Percentiles rank a stretch among this genome's conserved stretches.
These are phyloP conservation scores for Phalera bucephala DNA, from an alignment of 2,888 invertebrate genomes.

Conservation along the genomic window DNA sequence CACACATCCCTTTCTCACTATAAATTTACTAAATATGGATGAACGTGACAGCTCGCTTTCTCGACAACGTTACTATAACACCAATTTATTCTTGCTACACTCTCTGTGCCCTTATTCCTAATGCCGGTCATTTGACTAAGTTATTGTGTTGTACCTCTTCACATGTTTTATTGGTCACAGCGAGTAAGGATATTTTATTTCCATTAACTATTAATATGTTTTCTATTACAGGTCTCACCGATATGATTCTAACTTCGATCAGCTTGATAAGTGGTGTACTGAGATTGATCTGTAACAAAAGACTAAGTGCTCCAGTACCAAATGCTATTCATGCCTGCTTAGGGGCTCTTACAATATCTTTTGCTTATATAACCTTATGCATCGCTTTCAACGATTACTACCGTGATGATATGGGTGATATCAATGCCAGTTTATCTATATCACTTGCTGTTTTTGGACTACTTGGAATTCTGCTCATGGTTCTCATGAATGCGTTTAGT, in stretches of 20 bases:
- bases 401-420: slow-evolving; percentile 17
- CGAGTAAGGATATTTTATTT: too few species aligned
- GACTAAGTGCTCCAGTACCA: slow-evolving; percentile 16
- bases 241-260: slow-evolving; percentile 46
- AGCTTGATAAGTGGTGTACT: slow-evolving; percentile 51
- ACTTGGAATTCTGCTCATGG: slow-evolving; percentile 37
- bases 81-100: too few species aligned
- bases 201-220: too few species aligned
- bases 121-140: too few species aligned
- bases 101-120: too few species aligned
- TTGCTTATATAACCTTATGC: slow-evolving; percentile 45
- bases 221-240: slow-evolving; percentile 46
- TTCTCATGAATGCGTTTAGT: too few species aligned
- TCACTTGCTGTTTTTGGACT: slow-evolving; percentile 42
- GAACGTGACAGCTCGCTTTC: too few species aligned
- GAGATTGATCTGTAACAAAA: slow-evolving; percentile 32
- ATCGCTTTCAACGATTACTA: slow-evolving; percentile 37
- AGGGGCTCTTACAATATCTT: slow-evolving; percentile 38
- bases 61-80: too few species aligned
- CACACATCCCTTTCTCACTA: too few species aligned
- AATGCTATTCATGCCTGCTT: slow-evolving; percentile 39
- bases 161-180: too few species aligned
- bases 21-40: too few species aligned
- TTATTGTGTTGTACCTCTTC: too few species aligned
- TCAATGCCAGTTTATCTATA: slow-evolving; percentile 41